Percentiles rank a stretch among this genome's conserved stretches.
These are phyloP conservation scores for Aplidium turbinatum DNA, from an alignment of 23 tunicate species.

Conservation along the genomic window DNA sequence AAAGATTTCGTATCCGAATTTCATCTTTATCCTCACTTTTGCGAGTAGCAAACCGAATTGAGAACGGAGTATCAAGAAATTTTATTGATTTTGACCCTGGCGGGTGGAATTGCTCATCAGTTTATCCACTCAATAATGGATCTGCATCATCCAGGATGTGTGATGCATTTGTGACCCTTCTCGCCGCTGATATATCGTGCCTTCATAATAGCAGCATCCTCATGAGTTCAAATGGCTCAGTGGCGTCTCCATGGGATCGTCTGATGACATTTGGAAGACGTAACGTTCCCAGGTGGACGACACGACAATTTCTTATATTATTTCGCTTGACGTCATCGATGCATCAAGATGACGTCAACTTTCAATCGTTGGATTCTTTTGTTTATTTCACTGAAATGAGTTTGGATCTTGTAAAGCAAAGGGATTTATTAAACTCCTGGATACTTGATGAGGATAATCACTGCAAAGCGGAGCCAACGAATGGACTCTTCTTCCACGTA, in stretches of 20 bases:
- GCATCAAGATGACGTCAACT: too few species aligned
- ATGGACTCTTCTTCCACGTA: slow-evolving; percentile 54
- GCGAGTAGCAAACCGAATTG: too few species aligned
- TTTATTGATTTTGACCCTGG: too few species aligned
- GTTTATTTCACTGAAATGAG: slow-evolving; percentile 20
- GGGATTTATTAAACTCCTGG: slow-evolving; percentile 29
- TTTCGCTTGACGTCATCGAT: background rate
- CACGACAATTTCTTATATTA: background rate
- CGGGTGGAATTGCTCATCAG: too few species aligned
- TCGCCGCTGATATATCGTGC: slow-evolving; percentile 3
- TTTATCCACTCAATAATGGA: background rate
- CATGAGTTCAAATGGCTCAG: slow-evolving; percentile 9
- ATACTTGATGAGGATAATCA: slow-evolving; percentile 36
- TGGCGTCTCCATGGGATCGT: background rate
- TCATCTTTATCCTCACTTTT: too few species aligned
- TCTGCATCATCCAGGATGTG: background rate
- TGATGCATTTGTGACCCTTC: background rate
- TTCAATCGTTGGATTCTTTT: background rate
- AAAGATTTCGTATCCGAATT: too few species aligned
- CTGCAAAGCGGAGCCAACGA: slow-evolving; percentile 35
- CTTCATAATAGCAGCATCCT: background rate
- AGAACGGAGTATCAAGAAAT: too few species aligned
- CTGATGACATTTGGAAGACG: slow-evolving; percentile 13
- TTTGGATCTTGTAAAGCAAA: background rate
- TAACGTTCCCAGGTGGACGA: slow-evolving; percentile 8